These are phyloP conservation scores for Helobdella robusta DNA, from an alignment of 2,888 invertebrate species.

Conservation along the genomic window DNA sequence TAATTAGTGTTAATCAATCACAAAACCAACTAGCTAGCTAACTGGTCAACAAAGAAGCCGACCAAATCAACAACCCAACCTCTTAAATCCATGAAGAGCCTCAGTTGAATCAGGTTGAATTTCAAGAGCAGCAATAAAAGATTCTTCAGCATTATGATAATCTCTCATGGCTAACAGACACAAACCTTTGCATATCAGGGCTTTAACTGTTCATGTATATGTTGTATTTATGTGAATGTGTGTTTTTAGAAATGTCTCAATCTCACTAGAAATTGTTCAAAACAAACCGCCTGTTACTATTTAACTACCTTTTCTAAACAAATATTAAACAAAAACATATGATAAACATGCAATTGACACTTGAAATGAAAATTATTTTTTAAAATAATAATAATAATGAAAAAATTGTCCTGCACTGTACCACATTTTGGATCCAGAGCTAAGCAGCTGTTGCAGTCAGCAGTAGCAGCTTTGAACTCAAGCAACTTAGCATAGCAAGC, in stretches of 20 bases:
- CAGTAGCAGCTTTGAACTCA: conserved; percentile 87
- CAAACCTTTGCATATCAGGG: conserved; percentile 92
- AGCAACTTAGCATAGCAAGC: conserved; percentile 96
- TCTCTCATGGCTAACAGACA: conserved; percentile 95
- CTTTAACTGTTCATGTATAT: conserved; percentile 61
- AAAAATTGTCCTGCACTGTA: no score
- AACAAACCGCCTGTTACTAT: neutral
- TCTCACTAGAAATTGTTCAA: neutral
- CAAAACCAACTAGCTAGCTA: neutral
- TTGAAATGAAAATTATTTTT: no score
- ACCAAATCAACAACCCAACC: conserved; percentile 2
- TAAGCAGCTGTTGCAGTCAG: conserved; percentile 89
- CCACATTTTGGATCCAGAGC: conserved; percentile 85
- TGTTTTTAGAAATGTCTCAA: neutral
- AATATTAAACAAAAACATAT: neutral
- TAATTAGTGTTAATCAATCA: neutral
- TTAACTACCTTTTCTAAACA: neutral
- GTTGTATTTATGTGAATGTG: neutral
- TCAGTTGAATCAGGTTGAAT: conserved; percentile 75
- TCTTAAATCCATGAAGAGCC: conserved; percentile 28
- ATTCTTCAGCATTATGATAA: conserved; percentile 71
- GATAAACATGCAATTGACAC: no score
- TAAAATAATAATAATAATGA: no score
- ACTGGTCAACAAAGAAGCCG: neutral
- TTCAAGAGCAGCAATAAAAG: conserved; percentile 90